Evolutionary conservation across 2,797 vertebrate species (phyloP).

Genomic region (Chaunax sp.): DNA sequence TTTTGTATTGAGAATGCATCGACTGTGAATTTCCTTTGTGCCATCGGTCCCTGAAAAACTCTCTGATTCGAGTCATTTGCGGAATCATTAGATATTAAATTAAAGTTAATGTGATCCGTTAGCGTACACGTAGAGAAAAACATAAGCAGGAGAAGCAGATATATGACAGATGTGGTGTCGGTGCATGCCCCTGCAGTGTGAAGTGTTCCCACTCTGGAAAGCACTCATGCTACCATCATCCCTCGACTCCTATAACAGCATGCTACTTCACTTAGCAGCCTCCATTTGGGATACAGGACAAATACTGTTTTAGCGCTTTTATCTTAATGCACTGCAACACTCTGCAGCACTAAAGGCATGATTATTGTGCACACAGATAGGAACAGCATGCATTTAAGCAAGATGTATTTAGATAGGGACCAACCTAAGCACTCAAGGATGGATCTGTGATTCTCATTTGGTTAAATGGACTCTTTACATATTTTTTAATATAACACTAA

Average conservation of each 20-base stretch:
- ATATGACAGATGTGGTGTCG: conserved; percentile 67
- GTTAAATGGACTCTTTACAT: conserved; percentile 66
- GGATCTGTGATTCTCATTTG: conserved; percentile 48
- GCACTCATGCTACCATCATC: conserved; percentile 75
- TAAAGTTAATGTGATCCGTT: too few relatives aligned
- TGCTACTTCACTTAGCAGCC: conserved; percentile 79
- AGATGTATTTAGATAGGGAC: conserved; percentile 65
- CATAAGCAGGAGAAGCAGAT: conserved; percentile 26
- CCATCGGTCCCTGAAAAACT: conserved; percentile 23
- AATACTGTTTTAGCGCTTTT: conserved; percentile 80
- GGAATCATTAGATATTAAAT: conserved; percentile 53
- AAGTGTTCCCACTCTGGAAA: conserved; percentile 77
- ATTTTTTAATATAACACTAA: conserved; percentile 70
- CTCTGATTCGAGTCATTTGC: conserved; percentile 55
- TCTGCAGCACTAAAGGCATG: conserved; percentile 65
- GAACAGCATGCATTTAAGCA: conserved; percentile 55
- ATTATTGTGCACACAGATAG: conserved; percentile 66
- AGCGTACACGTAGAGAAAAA: too few relatives aligned
- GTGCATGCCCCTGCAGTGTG: conserved; percentile 69
- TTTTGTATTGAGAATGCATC: conserved; percentile 48
- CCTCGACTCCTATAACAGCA: conserved; percentile 74
- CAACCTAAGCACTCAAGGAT: conserved; percentile 50
- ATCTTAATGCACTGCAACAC: conserved; percentile 78
- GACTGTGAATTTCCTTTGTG: conserved; percentile 61
- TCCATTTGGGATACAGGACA: conserved; percentile 78